Base-by-base conservation (phyloP, 2,888 invertebrate species). In the Phyllotreta cruciferae region DNA sequence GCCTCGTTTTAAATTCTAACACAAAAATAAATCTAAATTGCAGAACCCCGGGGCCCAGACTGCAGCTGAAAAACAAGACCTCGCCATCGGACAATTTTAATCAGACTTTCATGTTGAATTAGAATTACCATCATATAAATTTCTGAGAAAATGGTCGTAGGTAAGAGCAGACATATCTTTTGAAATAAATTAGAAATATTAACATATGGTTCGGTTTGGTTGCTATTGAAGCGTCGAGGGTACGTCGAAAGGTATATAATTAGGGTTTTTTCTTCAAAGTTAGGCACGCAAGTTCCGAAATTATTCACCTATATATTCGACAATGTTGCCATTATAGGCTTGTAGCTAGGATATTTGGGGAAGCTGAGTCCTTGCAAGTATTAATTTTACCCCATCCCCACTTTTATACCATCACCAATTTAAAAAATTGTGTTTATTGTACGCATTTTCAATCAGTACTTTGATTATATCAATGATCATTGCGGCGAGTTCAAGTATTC, bases 21-120 rank as follows among this genome's bases (percentile, higher is more conserved):
- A 52, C 11, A 52, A 45, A 44, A 64, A 60, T 60, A 56, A 64
- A 64, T 64, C 60, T 64, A 64, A 64, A 64, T 64, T 64, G 64
- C 64, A 63, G 60, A 64, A 64, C 62, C 50, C 36, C 24, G 24
- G 56, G n/a, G 34, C 35, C 49, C 35, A 35, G 52, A n/a, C 37
- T 37, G 52, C 64, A 64, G 60, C 64, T 64, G 64, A 64, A 64
- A 63, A 64, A 60, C 50, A 56, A 56, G 56, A 60, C 64, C 64
- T 58, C 62, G 57, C 64, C 10, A 24, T 14, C 50, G 53, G 63
- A 68, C 64, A 64, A 68, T 63, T 63, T 67, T 67, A 69, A 69
- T 66, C 65, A 64, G 65, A 62, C 63, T 71, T 70, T 70, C 69
- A 70, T 71, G 70, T 66, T 63, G 66, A 66, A 71, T 71, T 70